Percentiles rank a stretch among this genome's conserved stretches.
Conservation (phyloP, 2,797 vertebrate species). For the Mormyrops boulengeri region DNA sequence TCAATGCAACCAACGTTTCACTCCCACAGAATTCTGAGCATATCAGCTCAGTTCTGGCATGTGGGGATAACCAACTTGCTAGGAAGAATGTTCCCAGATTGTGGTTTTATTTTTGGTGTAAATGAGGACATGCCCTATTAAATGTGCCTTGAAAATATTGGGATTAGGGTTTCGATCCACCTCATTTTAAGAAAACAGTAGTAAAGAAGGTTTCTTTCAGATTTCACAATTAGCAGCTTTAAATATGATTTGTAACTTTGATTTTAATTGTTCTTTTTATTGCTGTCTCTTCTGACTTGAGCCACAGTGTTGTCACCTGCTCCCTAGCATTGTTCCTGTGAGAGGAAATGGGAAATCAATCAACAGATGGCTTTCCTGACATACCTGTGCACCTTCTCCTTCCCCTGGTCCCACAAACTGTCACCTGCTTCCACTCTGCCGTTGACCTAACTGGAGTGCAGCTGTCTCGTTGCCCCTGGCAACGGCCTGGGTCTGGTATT, state of each 20-base stretch:
- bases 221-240: background rate
- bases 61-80: background rate
- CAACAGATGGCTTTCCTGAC: slow-evolving; percentile 7
- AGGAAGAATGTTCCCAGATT: background rate
- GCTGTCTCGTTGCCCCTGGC: slow-evolving; percentile 15
- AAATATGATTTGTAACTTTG: background rate
- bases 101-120: background rate
- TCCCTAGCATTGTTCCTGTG: background rate
- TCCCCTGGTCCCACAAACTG: background rate
- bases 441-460: slow-evolving; percentile 19
- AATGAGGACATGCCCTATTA: background rate
- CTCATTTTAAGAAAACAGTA: background rate
- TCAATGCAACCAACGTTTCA: slow-evolving; percentile 9
- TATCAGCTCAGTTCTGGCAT: background rate
- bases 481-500: slow-evolving; percentile 17
- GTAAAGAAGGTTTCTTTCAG: background rate
- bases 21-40: slow-evolving; percentile 13
- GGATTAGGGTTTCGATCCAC: background rate
- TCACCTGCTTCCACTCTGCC: slow-evolving; percentile 15
- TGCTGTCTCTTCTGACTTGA: background rate
- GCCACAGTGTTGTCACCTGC: background rate
- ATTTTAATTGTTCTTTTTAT: background rate
- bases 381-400: slow-evolving; percentile 5
- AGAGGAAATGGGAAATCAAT: background rate
- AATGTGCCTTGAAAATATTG: background rate